phyloP scores from a whole-genome alignment of 2,113 vertebrate genomes.

The Piaya cayana region DNA sequence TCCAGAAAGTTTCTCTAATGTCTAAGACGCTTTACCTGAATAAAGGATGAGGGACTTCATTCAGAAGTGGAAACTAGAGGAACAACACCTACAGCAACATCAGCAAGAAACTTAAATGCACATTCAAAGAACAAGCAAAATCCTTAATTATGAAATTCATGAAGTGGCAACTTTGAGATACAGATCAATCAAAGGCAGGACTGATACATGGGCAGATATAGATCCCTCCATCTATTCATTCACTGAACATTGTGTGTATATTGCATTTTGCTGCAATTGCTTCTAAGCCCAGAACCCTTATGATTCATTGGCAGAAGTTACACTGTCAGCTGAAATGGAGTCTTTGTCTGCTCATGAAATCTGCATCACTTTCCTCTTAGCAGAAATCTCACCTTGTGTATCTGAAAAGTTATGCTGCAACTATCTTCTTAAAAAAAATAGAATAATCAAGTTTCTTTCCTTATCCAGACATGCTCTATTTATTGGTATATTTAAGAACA shows the following conservation, averaged over 20 bases:
- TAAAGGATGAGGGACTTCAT: neutral
- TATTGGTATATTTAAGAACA: neutral
- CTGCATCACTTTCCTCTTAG: neutral
- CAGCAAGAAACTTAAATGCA: conserved; percentile 28
- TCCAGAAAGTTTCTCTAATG: neutral
- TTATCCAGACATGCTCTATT: neutral
- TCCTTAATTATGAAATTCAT: conserved; percentile 26
- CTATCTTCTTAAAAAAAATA: neutral
- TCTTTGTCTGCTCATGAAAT: neutral
- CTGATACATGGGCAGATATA: conserved; percentile 16
- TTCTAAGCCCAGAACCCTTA: neutral
- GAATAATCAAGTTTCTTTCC: neutral
- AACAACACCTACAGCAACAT: neutral
- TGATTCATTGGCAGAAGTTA: neutral
- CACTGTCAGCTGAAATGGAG: conserved; percentile 7
- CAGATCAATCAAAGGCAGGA: conserved; percentile 39
- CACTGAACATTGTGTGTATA: neutral
- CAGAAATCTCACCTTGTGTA: neutral
- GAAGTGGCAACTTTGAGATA: conserved; percentile 19
- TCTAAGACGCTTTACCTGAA: neutral
- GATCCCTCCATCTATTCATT: neutral
- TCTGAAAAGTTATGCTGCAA: neutral
- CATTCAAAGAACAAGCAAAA: conserved; percentile 17
- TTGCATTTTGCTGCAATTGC: neutral
- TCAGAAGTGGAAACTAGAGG: neutral